Conservation (phyloP, 2,797 vertebrate species). For the Rhinichthys osculus region DNA sequence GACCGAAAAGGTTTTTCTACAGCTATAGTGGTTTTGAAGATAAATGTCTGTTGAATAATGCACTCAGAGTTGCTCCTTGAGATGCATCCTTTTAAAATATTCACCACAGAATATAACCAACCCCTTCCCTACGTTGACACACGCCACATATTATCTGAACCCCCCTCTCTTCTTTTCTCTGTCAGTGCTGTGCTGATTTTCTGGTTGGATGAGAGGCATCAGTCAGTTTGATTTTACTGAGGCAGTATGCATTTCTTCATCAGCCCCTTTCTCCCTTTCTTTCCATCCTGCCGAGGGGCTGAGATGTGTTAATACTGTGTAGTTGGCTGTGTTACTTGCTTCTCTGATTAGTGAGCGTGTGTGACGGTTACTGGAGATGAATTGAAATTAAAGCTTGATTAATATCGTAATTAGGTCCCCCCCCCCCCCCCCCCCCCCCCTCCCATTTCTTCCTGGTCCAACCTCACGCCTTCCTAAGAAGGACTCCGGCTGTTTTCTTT, state of each 20-base stretch:
- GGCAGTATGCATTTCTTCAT: slow-evolving; percentile 68
- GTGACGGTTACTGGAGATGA: slow-evolving; percentile 74
- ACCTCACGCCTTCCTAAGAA: slow-evolving; percentile 58
- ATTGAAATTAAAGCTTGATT: slow-evolving; percentile 78
- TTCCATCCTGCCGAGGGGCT: slow-evolving; percentile 38
- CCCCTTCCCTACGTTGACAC: slow-evolving; percentile 33
- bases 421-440: slow-evolving; percentile 64
- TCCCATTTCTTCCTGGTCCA: slow-evolving; percentile 56
- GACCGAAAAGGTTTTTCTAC: slow-evolving; percentile 7
- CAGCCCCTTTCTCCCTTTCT: slow-evolving; percentile 52
- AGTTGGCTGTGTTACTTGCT: slow-evolving; percentile 75
- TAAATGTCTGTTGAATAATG: slow-evolving; percentile 32
- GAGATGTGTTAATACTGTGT: slow-evolving; percentile 77
- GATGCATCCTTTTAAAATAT: slow-evolving; percentile 30
- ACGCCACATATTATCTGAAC: slow-evolving; percentile 33
- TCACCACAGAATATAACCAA: slow-evolving; percentile 28
- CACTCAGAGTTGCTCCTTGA: slow-evolving; percentile 13
- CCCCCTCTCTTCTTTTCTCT: slow-evolving; percentile 30
- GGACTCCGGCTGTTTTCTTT: slow-evolving; percentile 59
- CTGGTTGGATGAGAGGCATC: slow-evolving; percentile 67
- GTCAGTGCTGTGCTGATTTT: slow-evolving; percentile 61
- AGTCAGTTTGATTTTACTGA: slow-evolving; percentile 70
- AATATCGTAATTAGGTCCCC: slow-evolving; percentile 78
- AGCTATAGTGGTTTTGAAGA: slow-evolving; percentile 5
- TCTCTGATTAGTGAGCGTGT: slow-evolving; percentile 74